Evolutionary conservation across 2,888 invertebrate species (phyloP).

Genomic region (Leptodirus hochenwartii): DNA sequence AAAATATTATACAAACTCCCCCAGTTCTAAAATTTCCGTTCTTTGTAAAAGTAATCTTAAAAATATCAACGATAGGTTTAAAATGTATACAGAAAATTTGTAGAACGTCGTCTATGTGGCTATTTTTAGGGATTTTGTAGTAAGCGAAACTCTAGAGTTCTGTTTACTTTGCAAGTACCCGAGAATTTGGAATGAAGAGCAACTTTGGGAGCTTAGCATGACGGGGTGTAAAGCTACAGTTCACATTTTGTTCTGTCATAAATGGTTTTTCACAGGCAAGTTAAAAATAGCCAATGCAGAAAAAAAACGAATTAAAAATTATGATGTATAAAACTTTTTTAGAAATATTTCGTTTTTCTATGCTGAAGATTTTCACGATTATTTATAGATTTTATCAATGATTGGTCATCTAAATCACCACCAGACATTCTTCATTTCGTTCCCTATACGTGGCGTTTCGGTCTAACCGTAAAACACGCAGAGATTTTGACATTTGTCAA

Average conservation of each 20-base stretch:
- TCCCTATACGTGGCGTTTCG: conserved; percentile 93
- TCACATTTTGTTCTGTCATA: conserved; percentile 84
- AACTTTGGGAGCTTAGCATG: conserved; percentile 81
- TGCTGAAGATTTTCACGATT: conserved; percentile 1
- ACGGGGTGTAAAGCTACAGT: conserved; percentile 91
- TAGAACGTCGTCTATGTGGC: no score
- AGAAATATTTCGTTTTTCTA: conserved; percentile 2
- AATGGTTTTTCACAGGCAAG: conserved; percentile 76
- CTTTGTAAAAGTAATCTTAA: no score
- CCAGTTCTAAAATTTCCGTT: no score
- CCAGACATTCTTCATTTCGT: conserved; percentile 90
- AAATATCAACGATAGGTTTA: no score
- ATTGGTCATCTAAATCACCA: conserved; percentile 88
- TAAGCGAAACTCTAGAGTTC: conserved; percentile 90
- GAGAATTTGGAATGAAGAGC: conserved; percentile 88
- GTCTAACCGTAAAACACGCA: conserved; percentile 80
- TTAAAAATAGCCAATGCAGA: no score
- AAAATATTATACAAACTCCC: no score
- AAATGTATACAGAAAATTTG: no score
- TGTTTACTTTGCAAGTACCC: conserved; percentile 80
- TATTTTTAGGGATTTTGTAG: conserved; percentile 79
- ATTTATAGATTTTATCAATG: conserved; percentile 67
- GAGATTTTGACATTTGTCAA: conserved; percentile 86
- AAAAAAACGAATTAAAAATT: no score
- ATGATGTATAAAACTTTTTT: no score